Base-by-base conservation (phyloP, 2,113 vertebrate species). In the Chaetodon trifascialis region DNA sequence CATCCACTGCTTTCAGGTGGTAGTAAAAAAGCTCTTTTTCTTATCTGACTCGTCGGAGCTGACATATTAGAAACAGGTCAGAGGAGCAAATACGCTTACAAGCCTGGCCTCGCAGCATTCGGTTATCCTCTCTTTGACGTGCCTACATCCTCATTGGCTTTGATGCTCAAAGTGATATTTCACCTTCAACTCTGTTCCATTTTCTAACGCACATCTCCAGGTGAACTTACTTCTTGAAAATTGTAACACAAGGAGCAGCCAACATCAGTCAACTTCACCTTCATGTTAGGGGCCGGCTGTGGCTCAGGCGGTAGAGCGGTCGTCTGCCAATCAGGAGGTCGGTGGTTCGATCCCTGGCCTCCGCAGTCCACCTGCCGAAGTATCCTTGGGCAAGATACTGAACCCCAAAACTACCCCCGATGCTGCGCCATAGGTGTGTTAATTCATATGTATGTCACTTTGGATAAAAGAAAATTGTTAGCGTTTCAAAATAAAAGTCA, bases 41-140 rank as follows among this genome's bases (percentile, higher is more conserved):
- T 83, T 63, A 58, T 86, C 75, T 56, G 47, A 34, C 55, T 23
- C 0, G 25, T 63, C 44, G 73, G 76, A 76, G 52, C 34, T 3
- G 58, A 83, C 76, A 69, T 70, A 76, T 72, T 38, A 83, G 73
- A 51, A 82, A 47, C 73, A 73, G 83, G 40, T 87, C 83, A 86
- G 78, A 66, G 64, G 64, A 66, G 74, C 23, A 65, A 66, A 78
- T 19, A 14, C 1, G 19, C 77, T 73, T 8, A 65, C 0, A 1
- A 77, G 51, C 42, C 30, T 11, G 36, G 14, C 59, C 8, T 7
- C 1, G 42, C 64, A 63, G 68, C 63, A 7, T 17, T 52, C 66
- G 6, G 49, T 51, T 74, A 64, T 73, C 77, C 34, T 82, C 44
- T 58, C 34, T 68, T 42, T 86, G 72, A 81, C 88, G 16, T 64